Evolutionary conservation across 2,113 vertebrate genomes (phyloP).

Genomic region (Lates calcarifer): DNA sequence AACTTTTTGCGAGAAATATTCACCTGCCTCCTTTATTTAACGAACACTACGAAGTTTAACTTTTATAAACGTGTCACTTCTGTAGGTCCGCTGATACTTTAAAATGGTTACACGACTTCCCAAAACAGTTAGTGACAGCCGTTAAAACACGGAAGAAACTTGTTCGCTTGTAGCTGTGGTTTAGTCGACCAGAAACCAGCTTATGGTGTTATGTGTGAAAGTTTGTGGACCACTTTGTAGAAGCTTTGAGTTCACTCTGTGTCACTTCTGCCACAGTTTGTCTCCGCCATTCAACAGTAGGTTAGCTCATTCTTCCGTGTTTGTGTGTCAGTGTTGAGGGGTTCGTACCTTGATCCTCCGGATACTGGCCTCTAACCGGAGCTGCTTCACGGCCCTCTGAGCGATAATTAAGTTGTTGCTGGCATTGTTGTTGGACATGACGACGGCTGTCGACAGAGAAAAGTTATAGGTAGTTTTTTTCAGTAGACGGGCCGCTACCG

Average conservation of each 20-base stretch:
- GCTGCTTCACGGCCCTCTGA: conserved; percentile 84
- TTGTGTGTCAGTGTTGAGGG: conserved; percentile 44
- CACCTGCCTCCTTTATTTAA: not conserved
- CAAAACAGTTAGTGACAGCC: not conserved
- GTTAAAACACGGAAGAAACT: conserved; percentile 24
- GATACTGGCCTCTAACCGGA: conserved; percentile 83
- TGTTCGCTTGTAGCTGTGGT: not conserved
- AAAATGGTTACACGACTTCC: not conserved
- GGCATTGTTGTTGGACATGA: conserved; percentile 87
- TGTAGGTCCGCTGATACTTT: not conserved
- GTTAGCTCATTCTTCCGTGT: conserved; percentile 63
- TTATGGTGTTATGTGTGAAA: not conserved
- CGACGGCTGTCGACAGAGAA: conserved; percentile 27
- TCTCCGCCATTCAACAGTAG: conserved; percentile 56
- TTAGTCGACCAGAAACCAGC: not conserved
- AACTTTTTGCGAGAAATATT: not conserved
- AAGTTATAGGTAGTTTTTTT: not conserved
- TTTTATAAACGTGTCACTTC: not conserved
- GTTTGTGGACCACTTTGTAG: not conserved
- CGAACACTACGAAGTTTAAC: not conserved
- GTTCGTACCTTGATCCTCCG: conserved; percentile 83
- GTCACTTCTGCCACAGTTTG: conserved; percentile 17
- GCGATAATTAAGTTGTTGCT: conserved; percentile 81
- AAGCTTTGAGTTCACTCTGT: not conserved
- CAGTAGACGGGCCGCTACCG: not conserved